Base-by-base conservation (phyloP, 2,888 invertebrate species). In the Biston stratarius region DNA sequence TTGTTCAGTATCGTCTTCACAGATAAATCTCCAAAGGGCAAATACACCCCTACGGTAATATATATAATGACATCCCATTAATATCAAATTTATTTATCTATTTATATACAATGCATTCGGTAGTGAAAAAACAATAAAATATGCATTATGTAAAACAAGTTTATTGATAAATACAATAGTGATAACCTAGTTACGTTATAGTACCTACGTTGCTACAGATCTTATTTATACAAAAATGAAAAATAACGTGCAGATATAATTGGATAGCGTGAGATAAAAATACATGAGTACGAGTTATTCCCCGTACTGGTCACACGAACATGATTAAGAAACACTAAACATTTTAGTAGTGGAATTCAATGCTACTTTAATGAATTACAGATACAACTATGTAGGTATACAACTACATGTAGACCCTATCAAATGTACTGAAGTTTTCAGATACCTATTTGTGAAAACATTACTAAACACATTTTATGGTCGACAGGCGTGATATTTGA, bases 51-150 rank as follows among this genome's bases (percentile, higher is more conserved):
- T n/a, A 53, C 33, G 42, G 67, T 77, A 83, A 82, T 83, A 81
- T 75, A 53, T 10, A 38, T 6, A 71, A 75, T 71, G 69, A 66
- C 61, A 61, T 58, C 63, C 73, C 72, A 83, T 77, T 69, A 74
- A 77, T 72, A 67, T 56, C 67, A 55, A 69, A 73, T 69, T 68
- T 70, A 57, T 57, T 60, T 68, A 71, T 72, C 74, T 61, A 48
- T 15, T 15, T 59, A 24, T 6, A 14, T n/a, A 51, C 9, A 36
- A 52, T 12, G 59, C 40, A 64, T 59, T 42, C 52, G 10, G 57
- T n/a, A 14, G 58, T 61, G 51, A 61, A n/a, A 24, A 40, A 15
- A 51, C 40, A 61, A 66, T 66, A 58, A 67, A 67, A 67, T 42
- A 61, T 10, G 36, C 40, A 57, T 69, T 33, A 42, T 40, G 52